Evolutionary conservation across 1,140 invertebrate genomes (phyloP), one percentile per base, ranked within the genome.

Genomic region (Heliconius hewitsoni): DNA sequence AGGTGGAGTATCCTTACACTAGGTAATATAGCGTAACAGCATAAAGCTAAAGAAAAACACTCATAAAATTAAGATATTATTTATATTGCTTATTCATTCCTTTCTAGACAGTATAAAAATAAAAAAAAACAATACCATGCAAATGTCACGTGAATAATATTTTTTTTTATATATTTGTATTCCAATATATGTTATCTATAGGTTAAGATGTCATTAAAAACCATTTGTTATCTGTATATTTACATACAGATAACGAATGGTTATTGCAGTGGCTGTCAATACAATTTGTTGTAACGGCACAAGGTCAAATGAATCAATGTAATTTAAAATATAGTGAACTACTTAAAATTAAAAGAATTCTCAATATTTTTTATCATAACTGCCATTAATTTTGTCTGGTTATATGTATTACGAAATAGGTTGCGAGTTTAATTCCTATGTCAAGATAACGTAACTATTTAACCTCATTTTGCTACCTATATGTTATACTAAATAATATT

Each of bases 261-360:
- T 60, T 60, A 60, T 66, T 27, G 27, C 60, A 30, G 27, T 66
- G 60, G 27, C 27, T 27, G 60, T 66, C 60, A 66, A 66, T 60
- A 60, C 60, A 66, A 30, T 66, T 66, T 66, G 60, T 66, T 66
- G 60, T 66, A 30, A 66, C 60, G 11, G 27, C 27, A 30, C 60
- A 66, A 66, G 60, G 60, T 66, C 60, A 66, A 66, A 66, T 66
- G n/a, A 66, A 66, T 66, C 60, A 66, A 66, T 66, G 27, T 66
- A 66, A 66, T 66, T 66, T 66, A 66, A 66, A 66, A 66, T 66
- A 66, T 66, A 30, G 0, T 30, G 27, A 30, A 66, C 27, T 30
- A 30, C 11, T 30, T 66, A 30, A 57, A 66, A 52, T 5, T 52
- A 52, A 52, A 52, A 52, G 50, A 19, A 19, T 19, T 52, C 18